These are phyloP conservation scores for Cryptotis parvus DNA, from an alignment of 2,113 vertebrate genomes.

Conservation along the genomic window DNA sequence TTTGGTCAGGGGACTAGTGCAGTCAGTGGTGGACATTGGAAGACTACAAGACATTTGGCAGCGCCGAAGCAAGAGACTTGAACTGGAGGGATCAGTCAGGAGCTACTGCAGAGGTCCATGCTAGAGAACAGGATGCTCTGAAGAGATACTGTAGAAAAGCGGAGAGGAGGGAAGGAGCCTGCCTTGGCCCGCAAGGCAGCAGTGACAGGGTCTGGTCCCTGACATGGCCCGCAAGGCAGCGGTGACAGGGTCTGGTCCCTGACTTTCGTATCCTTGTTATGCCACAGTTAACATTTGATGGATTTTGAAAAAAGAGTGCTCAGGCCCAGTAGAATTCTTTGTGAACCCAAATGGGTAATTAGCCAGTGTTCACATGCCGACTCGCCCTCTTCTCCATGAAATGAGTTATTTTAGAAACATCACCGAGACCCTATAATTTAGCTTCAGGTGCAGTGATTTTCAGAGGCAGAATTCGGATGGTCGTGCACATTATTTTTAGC, in stretches of 20 bases:
- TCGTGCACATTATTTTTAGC: background rate
- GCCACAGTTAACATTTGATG: background rate
- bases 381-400: background rate
- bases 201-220: background rate
- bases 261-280: background rate
- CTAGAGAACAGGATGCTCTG: background rate
- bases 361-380: background rate
- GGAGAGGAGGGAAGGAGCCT: background rate
- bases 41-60: background rate
- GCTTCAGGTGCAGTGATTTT: background rate
- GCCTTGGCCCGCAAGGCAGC: background rate
- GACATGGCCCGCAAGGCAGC: background rate
- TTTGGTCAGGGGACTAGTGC: background rate
- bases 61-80: background rate
- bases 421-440: background rate
- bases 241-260: background rate
- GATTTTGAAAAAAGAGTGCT: background rate
- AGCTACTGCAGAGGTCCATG: background rate
- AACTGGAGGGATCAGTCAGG: background rate
- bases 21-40: background rate
- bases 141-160: background rate
- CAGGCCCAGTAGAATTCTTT: background rate
- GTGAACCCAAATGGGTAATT: background rate
- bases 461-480: background rate
- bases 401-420: background rate